These are phyloP conservation scores for Dendrophyllia cribrosa DNA, from an alignment of 64 coral and sea anemone species.

Conservation along the genomic window DNA sequence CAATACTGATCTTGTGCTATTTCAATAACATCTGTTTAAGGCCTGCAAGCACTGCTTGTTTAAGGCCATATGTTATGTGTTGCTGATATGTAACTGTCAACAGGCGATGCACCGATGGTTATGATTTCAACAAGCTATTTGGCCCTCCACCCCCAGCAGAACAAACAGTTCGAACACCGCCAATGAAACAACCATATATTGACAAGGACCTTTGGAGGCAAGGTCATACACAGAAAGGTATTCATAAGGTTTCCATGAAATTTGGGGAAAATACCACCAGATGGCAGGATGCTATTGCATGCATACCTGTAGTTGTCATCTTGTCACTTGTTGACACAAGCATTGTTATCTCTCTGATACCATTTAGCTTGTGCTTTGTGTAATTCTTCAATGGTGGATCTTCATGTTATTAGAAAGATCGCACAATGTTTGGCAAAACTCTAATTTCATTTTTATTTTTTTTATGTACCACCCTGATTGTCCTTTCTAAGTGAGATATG, in stretches of 20 bases:
- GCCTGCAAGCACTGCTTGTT: slow-evolving; percentile 9
- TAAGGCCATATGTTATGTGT: slow-evolving; percentile 16
- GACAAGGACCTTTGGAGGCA: slow-evolving; percentile 72
- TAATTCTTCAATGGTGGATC: not conserved
- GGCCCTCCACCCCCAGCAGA: not conserved
- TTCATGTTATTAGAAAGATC: not conserved
- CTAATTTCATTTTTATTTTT: no score
- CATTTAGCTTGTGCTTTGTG: no score
- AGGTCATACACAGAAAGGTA: slow-evolving; percentile 18
- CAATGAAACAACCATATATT: slow-evolving; percentile 23
- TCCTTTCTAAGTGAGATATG: no score
- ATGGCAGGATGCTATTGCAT: not conserved
- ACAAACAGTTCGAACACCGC: not conserved
- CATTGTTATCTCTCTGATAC: no score
- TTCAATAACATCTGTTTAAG: not conserved
- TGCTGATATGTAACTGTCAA: slow-evolving; percentile 47
- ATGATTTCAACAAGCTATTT: slow-evolving; percentile 29
- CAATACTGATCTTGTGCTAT: no score
- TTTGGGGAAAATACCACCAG: not conserved
- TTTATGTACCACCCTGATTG: no score
- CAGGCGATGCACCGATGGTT: slow-evolving; percentile 28
- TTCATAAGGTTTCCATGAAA: slow-evolving; percentile 13
- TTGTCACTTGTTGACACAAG: no score
- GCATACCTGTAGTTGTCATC: no score
- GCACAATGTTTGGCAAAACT: not conserved